Evolutionary conservation across 1,140 invertebrate genomes (phyloP), one percentile per base, ranked within the genome.

Genomic region (Brachionus angularis): DNA sequence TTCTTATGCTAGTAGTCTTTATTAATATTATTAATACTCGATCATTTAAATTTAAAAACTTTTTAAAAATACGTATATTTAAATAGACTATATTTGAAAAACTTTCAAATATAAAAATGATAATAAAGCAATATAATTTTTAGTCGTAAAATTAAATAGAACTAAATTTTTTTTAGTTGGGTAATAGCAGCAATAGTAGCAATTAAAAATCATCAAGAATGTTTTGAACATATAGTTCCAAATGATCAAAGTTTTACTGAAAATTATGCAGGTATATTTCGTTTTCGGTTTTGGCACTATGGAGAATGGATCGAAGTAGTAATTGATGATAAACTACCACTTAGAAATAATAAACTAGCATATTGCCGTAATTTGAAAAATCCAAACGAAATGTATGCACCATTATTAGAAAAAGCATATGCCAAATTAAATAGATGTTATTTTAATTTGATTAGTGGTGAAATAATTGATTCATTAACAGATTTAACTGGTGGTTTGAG

Each of bases 331-430:
- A 71, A 78, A 18, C 74, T 84, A 42, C 84, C 83, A 3, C 14
- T 58, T 4, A 55, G 58, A 44, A 44, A 71, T 25, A 34, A 46
- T 14, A 31, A 58, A 21, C 33, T 53, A 55, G 36, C 14, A 10
- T 72, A 47, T 46, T 76, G 83, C 64, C 81, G 79, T 0, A 75
- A 78, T 23, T 82, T 80, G 31, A 75, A 77, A 2, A 76, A 80
- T 53, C 74, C 78, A 0, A 76, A 76, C 27, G 84, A 84, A 76
- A 84, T 84, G 73, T 84, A 83, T 83, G 78, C 82, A 10, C 79
- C 84, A 0, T 74, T 84, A 0, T 71, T 84, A 14, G 84, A 85
- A 75, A 84, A 84, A 75, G 83, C 83, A 5, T 83, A 83, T 75
- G 82, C 83, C 16, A 84, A 84, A 78, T 73, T 79, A 12, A 75